Base-by-base conservation (phyloP, 1,140 invertebrate genomes). In the Brachionus paranguensis region DNA sequence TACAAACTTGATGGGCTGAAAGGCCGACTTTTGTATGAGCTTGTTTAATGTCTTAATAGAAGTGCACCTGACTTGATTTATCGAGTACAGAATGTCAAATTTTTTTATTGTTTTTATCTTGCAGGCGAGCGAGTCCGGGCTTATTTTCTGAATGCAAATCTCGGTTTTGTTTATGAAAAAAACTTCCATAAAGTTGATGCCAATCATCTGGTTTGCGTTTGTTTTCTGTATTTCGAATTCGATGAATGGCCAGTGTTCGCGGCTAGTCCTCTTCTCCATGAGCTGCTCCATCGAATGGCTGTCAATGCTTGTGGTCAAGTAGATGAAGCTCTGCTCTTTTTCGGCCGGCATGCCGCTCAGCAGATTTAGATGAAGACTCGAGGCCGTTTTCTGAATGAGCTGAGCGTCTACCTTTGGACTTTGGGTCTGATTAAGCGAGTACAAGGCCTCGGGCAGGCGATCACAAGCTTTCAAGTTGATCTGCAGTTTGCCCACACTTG, bases 11-110 rank as follows among this genome's bases (percentile, higher is more conserved):
- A 81, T 29, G 2, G 78, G 37, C n/a, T 60, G 50, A 29, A 60
- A 68, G 17, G 6, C 53, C 29, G 20, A 64, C 37, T 81, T 81
- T 81, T 41, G 29, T 5, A 81, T 24, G 6, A 81, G 14, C 20
- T 68, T 60, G 20, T 60, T 81, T 17, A 81, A 47, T 20, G 37
- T 24, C 45, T 81, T 81, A 24, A 81, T 17, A 0, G 78, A 81
- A 10, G 50, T 17, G 45, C 33, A 41, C 37, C 24, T 43, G 1
- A 45, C 43, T 47, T 81, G 53, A 64, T 81, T 81, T 64, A 81
- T 81, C 11, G 78, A 81, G n/a, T 81, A 81, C 11, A 81, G 17
- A 14, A 81, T 81, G 5, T 81, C 78, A n/a, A 81, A 81, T 64
- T 43, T 27, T 43, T 47, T 37, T 1, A 68, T 43, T 1, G 33